phyloP scores from a whole-genome alignment of 2,888 invertebrate genomes.

The Meandrusa payeni region DNA sequence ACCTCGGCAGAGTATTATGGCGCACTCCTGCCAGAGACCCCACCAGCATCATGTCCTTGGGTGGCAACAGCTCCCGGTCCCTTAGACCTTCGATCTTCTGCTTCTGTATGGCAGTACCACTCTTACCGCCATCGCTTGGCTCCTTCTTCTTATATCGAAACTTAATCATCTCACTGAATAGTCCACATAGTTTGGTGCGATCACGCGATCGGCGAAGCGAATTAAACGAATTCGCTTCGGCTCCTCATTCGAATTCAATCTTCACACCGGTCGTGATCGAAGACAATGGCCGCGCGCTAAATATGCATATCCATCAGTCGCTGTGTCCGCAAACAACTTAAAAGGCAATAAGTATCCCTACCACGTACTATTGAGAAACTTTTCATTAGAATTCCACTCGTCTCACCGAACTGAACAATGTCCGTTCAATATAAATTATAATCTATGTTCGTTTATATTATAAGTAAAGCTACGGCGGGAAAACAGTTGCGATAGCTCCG shows the following conservation, averaged over 20 bases:
- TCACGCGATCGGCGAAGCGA: constrained; percentile 38
- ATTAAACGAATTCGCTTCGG: constrained; percentile 36
- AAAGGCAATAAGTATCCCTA: constrained; percentile 67
- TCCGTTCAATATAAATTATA: constrained; percentile 28
- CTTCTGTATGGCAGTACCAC: constrained; percentile 64
- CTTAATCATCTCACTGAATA: constrained; percentile 80
- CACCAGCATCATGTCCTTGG: constrained; percentile 65
- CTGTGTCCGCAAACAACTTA: constrained; percentile 50
- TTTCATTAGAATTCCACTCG: constrained; percentile 59
- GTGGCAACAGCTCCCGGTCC: constrained; percentile 67
- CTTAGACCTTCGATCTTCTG: constrained; percentile 71
- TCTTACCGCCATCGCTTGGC: constrained; percentile 49
- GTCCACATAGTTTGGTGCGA: constrained; percentile 56
- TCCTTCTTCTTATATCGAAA: constrained; percentile 85
- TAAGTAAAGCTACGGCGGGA: constrained; percentile 53
- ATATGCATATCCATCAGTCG: constrained; percentile 51
- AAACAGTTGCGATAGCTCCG: constrained; percentile 42
- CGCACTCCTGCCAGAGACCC: constrained; percentile 64
- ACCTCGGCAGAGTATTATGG: constrained; percentile 70
- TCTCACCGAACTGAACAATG: constrained; percentile 46
- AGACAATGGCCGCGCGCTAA: constrained; percentile 64
- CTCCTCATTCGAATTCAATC: constrained; percentile 50
- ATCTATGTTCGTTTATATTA: constrained; percentile 7
- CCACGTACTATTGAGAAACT: constrained; percentile 62
- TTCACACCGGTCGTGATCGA: constrained; percentile 46